Evolutionary conservation across 2,888 invertebrate species (phyloP), one percentile per base, ranked within the genome.

Genomic region (Aphelenchoides bicaudatus): DNA sequence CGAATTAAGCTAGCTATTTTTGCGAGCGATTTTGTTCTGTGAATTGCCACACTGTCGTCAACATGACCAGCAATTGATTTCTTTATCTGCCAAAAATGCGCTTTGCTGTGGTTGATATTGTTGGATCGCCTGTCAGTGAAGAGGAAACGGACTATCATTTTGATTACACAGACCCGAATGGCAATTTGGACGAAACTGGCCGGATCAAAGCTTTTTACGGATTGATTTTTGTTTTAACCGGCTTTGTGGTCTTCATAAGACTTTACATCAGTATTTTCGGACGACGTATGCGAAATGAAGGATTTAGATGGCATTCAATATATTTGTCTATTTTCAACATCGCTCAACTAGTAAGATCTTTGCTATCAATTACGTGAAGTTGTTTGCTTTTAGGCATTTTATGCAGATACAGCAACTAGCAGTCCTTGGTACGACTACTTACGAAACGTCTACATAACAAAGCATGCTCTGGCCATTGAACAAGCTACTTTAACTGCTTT

Each of bases 351-450:
- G 52, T 51, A 8, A 43, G 46, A 8, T n/a, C n/a, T n/a, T 13
- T n/a, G 46, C 10, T 43, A 13, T 16, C n/a, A 13, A 16, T 43
- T 43, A 43, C 46, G 10, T 10, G 10, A 13, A 10, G 8, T 3
- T 49, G 16, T 6, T 16, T 43, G 37, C 37, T 34, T 2, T 30
- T 34, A 51, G 52, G 37, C 39, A 25, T 19, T 51, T 30, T 51
- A 34, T 4, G 52, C 37, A n/a, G 30, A 51, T 28, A 34, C 37
- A 10, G 52, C 31, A n/a, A 39, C 37, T 3, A 13, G 21, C 25
- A 51, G 52, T 16, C 52, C 52, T 2, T 51, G 52, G 52, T 21
- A 23, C 31, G 52, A 51, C 39, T 51, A 51, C 37, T 38, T 51
- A 39, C 31, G 52, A 13, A 51, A 51, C 25, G 37, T 34, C 8